Conservation (phyloP, 2,797 vertebrate genomes). For the Eulemur coronatus region DNA sequence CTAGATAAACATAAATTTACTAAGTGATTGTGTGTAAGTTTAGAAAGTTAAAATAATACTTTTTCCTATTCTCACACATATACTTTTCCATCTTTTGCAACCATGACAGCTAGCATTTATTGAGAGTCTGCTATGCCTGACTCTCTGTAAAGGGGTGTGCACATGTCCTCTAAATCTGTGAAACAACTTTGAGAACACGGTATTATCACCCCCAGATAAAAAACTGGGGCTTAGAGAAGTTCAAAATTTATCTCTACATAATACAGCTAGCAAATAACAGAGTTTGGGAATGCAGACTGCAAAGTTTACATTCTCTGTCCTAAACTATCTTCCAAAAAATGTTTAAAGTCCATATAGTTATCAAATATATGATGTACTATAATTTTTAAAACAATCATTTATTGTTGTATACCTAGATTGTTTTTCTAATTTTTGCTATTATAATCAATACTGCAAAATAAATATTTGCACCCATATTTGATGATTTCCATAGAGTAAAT, state of each 20-base stretch:
- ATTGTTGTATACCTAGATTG: neutral
- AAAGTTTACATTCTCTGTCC: neutral
- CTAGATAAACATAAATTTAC: slow-evolving; percentile 79
- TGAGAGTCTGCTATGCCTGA: neutral
- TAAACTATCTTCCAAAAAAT: neutral
- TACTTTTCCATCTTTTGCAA: neutral
- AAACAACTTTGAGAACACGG: neutral
- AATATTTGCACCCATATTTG: neutral
- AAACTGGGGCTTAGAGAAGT: neutral
- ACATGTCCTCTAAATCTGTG: neutral
- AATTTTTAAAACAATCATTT: neutral
- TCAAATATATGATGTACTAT: neutral
- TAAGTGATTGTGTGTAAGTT: neutral
- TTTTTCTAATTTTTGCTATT: neutral
- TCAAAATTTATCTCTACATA: neutral
- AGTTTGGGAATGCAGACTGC: neutral
- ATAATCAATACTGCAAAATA: neutral
- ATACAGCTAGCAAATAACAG: neutral
- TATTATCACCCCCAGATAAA: neutral
- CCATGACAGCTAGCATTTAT: neutral
- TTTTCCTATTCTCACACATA: neutral
- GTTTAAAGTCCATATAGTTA: neutral
- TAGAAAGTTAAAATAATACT: neutral
- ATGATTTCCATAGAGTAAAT: neutral
- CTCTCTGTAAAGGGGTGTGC: neutral